A percentile compares a stretch with the other conserved stretches of the same genome.
Evolutionary conservation across 2,797 vertebrate species (phyloP).

Genomic region (Rhadinocentrus ornatus): DNA sequence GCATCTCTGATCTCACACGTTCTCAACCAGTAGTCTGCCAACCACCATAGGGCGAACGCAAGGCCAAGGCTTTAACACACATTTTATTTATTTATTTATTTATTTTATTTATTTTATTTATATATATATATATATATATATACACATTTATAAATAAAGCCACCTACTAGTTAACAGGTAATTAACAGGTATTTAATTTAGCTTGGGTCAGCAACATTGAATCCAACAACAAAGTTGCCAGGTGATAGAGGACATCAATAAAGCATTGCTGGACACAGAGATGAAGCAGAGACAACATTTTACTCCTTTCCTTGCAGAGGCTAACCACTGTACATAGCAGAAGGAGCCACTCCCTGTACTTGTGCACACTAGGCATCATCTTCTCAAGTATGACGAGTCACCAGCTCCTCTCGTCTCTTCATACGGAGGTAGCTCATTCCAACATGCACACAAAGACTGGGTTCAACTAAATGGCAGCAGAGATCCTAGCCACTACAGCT

Average conservation of each 20-base stretch:
- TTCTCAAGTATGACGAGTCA: slow-evolving; percentile 56
- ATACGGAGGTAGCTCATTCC: slow-evolving; percentile 71
- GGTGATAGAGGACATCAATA: slow-evolving; percentile 8
- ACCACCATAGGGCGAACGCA: too few species aligned
- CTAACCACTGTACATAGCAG: neutral
- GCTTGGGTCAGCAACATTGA: slow-evolving; percentile 21
- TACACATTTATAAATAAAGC: too few species aligned
- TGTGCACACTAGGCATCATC: slow-evolving; percentile 49
- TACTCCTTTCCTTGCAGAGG: slow-evolving; percentile 29
- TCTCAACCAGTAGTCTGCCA: too few species aligned
- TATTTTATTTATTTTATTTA: too few species aligned
- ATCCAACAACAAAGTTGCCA: slow-evolving; percentile 14
- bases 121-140: too few species aligned
- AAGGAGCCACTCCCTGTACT: slow-evolving; percentile 13
- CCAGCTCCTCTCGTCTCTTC: slow-evolving; percentile 52
- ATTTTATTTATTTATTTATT: too few species aligned
- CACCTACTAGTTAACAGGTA: too few species aligned
- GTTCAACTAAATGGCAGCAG: slow-evolving; percentile 77
- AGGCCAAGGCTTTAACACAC: too few species aligned
- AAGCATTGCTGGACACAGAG: slow-evolving; percentile 17
- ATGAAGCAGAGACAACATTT: slow-evolving; percentile 35
- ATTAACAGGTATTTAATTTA: slow-evolving; percentile 7
- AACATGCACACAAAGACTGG: slow-evolving; percentile 71
- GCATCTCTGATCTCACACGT: too few species aligned
- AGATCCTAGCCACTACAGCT: slow-evolving; percentile 74